Evolutionary conservation across 2,888 invertebrate genomes (phyloP).

Genomic region (Notodonta ziczac): DNA sequence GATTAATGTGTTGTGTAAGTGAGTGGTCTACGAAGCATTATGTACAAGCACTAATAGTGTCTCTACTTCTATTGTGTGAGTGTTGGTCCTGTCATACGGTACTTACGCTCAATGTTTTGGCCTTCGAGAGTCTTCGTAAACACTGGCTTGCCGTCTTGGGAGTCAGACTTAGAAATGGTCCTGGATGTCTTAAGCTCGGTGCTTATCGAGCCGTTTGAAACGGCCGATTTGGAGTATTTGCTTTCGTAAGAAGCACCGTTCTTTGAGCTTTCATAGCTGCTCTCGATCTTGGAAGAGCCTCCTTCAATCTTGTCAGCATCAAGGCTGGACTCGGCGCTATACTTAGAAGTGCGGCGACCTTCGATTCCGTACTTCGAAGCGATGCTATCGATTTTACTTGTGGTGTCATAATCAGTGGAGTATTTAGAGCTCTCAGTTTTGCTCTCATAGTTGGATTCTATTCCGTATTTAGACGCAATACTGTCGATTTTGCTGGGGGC

Average conservation of each 20-base stretch:
- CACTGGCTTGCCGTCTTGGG: conserved; percentile 86
- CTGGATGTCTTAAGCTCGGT: conserved; percentile 54
- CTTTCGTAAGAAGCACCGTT: conserved; percentile 64
- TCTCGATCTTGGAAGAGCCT: conserved; percentile 58
- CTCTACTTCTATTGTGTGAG: conserved; percentile 53
- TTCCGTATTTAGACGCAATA: conserved; percentile 64
- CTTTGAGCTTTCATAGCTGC: conserved; percentile 59
- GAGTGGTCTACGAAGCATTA: conserved; percentile 75
- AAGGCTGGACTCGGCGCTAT: conserved; percentile 51
- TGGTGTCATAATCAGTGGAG: conserved; percentile 34
- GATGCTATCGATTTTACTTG: conserved; percentile 43
- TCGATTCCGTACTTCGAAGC: conserved; percentile 43
- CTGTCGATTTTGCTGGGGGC: conserved; percentile 47
- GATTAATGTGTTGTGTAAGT: conserved; percentile 74
- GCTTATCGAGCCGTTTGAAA: conserved; percentile 66
- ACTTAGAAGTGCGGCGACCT: conserved; percentile 40
- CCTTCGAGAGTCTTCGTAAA: conserved; percentile 91
- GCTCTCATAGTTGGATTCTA: conserved; percentile 49
- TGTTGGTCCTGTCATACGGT: conserved; percentile 25
- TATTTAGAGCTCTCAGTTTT: conserved; percentile 41
- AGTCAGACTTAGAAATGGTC: conserved; percentile 59
- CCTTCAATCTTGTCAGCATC: conserved; percentile 59
- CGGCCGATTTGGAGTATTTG: conserved; percentile 60
- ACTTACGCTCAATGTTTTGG: conserved; percentile 92
- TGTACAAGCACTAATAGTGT: conserved; percentile 79